phyloP scores from a whole-genome alignment of 2,113 vertebrate species.

The Pitta sordida region DNA sequence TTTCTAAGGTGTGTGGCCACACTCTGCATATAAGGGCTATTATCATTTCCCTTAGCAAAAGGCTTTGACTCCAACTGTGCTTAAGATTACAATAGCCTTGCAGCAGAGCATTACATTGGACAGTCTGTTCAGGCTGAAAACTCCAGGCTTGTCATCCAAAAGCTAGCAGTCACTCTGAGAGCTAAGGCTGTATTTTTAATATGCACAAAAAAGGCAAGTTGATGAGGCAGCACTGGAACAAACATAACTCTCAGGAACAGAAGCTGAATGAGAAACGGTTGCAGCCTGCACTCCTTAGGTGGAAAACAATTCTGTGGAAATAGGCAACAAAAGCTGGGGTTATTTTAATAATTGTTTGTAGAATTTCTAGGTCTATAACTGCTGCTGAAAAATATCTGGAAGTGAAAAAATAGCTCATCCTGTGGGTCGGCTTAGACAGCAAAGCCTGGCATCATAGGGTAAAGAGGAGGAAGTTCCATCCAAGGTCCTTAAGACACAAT shows the following conservation, averaged over 20 bases:
- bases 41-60: neutral
- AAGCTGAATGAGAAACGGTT: neutral
- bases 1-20: neutral
- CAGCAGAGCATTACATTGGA: neutral
- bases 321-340: neutral
- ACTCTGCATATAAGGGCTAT: neutral
- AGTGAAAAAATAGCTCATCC: neutral
- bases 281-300: neutral
- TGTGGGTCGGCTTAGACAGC: neutral
- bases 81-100: neutral
- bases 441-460: neutral
- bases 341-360: constrained; percentile 1
- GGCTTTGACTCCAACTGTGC: neutral
- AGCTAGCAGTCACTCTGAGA: neutral
- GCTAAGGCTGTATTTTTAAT: neutral
- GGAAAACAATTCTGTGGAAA: neutral
- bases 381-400: neutral
- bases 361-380: neutral
- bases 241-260: neutral
- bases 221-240: neutral
- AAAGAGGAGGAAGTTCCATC: neutral
- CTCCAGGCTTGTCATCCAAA: neutral
- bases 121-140: neutral
- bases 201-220: neutral
- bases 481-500: neutral